Conservation (phyloP, 2,888 invertebrate species). For the Dermolepida albohirtum region DNA sequence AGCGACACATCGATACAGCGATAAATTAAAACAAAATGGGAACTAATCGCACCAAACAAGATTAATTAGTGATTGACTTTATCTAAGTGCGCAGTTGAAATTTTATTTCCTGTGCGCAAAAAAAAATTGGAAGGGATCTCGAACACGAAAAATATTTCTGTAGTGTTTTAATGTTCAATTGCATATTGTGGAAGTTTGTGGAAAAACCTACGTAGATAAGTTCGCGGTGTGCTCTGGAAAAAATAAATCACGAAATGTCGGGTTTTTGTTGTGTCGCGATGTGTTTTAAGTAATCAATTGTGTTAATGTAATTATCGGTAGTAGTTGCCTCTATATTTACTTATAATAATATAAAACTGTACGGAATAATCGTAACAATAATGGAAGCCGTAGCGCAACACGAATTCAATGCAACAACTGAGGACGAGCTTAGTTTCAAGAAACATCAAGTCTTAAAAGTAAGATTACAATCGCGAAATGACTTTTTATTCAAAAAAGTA, state of each 20-base stretch:
- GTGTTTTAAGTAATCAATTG: conserved; percentile 33
- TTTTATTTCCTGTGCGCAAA: too few relatives aligned
- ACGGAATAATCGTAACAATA: conserved; percentile 67
- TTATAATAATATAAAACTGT: conserved; percentile 13
- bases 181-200: too few relatives aligned
- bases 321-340: conserved; percentile 14
- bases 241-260: conserved; percentile 31
- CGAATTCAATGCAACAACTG: conserved; percentile 98
- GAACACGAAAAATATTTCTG: conserved; percentile 43
- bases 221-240: conserved; percentile 24
- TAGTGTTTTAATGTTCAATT: too few relatives aligned
- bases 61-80: too few relatives aligned
- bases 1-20: too few relatives aligned
- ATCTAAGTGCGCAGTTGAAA: too few relatives aligned
- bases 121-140: too few relatives aligned
- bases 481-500: background rate
- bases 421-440: conserved; percentile 98
- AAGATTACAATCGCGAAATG: conserved; percentile 56
- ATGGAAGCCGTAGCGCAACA: conserved; percentile 99
- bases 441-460: conserved; percentile 97
- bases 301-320: background rate
- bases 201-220: conserved; percentile 42
- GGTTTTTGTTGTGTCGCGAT: conserved; percentile 32
- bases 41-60: too few relatives aligned
- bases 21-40: too few relatives aligned